Percentiles rank a stretch among this genome's conserved stretches.
These are phyloP conservation scores for Cerceris ruficornis DNA, from an alignment of 2,888 invertebrate species.

Conservation along the genomic window DNA sequence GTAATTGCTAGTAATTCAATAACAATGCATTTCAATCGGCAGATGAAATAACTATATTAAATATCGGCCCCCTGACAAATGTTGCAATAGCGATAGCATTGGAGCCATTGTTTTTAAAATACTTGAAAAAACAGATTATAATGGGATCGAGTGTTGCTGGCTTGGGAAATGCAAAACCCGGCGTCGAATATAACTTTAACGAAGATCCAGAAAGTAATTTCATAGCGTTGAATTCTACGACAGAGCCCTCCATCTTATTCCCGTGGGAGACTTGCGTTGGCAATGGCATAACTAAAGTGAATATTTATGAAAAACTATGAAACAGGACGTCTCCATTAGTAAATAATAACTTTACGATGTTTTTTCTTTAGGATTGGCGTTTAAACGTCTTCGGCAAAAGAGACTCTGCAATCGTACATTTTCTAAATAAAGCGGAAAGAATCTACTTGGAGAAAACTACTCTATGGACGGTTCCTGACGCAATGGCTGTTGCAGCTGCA, in stretches of 20 bases:
- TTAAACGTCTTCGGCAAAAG: constrained; percentile 81
- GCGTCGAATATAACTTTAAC: constrained; percentile 85
- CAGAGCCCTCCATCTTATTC: constrained; percentile 79
- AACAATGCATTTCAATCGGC: constrained; percentile 18
- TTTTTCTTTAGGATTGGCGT: constrained; percentile 83
- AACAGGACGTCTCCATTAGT: neutral
- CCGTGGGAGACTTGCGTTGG: constrained; percentile 82
- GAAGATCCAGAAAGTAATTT: constrained; percentile 85
- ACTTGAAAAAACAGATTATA: constrained; percentile 74
- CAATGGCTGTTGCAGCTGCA: constrained; percentile 62
- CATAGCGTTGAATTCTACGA: constrained; percentile 81
- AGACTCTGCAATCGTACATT: constrained; percentile 79
- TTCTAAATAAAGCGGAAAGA: constrained; percentile 83
- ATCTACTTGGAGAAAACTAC: constrained; percentile 42
- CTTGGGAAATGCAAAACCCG: constrained; percentile 76
- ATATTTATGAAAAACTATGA: constrained; percentile 13
- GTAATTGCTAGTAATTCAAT: neutral
- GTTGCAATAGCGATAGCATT: constrained; percentile 83
- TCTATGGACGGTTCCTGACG: constrained; percentile 69
- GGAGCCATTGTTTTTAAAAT: constrained; percentile 73
- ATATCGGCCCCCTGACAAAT: constrained; percentile 84
- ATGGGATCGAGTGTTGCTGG: constrained; percentile 78
- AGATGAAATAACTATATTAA: constrained; percentile 79
- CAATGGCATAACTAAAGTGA: constrained; percentile 70
- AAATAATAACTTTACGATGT: constrained; percentile 8